phyloP scores from a whole-genome alignment of 2,797 vertebrate species.

The Siniperca scherzeri region DNA sequence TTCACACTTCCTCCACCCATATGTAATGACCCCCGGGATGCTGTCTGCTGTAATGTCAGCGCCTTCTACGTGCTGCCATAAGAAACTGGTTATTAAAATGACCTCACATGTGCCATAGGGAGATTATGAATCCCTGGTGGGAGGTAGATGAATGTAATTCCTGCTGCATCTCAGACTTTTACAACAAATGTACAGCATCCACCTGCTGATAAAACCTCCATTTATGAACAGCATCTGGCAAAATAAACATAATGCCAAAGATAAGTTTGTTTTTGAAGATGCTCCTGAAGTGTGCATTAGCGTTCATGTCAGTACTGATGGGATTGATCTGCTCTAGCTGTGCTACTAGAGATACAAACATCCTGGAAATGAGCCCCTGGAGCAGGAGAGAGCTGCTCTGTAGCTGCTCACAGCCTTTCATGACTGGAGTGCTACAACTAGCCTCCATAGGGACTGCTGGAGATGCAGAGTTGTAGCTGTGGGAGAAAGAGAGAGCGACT shows the following conservation, averaged over 20 bases:
- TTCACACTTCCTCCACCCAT: slow-evolving; percentile 63
- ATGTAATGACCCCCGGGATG: slow-evolving; percentile 55
- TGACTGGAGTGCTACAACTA: slow-evolving; percentile 47
- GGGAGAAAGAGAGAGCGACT: slow-evolving; percentile 18
- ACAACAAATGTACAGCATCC: background rate
- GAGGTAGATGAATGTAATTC: slow-evolving; percentile 21
- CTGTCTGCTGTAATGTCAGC: slow-evolving; percentile 52
- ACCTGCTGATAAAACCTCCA: slow-evolving; percentile 30
- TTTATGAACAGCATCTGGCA: background rate
- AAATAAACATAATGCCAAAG: slow-evolving; percentile 14
- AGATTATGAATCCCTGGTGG: slow-evolving; percentile 44
- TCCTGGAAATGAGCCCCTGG: slow-evolving; percentile 53
- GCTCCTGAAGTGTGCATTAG: slow-evolving; percentile 1
- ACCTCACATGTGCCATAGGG: slow-evolving; percentile 44
- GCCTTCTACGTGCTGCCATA: slow-evolving; percentile 8
- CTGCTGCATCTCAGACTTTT: slow-evolving; percentile 6
- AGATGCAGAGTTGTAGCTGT: slow-evolving; percentile 45
- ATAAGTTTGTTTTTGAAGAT: slow-evolving; percentile 22
- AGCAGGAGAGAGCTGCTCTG: slow-evolving; percentile 42
- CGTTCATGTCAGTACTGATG: slow-evolving; percentile 7
- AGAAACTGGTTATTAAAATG: slow-evolving; percentile 54
- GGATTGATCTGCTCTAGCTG: slow-evolving; percentile 36
- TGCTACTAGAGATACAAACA: slow-evolving; percentile 32
- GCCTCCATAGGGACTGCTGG: slow-evolving; percentile 54
- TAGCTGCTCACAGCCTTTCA: slow-evolving; percentile 51